Conservation (phyloP, 2,113 vertebrate species). For the Oreochromis tanganicae region DNA sequence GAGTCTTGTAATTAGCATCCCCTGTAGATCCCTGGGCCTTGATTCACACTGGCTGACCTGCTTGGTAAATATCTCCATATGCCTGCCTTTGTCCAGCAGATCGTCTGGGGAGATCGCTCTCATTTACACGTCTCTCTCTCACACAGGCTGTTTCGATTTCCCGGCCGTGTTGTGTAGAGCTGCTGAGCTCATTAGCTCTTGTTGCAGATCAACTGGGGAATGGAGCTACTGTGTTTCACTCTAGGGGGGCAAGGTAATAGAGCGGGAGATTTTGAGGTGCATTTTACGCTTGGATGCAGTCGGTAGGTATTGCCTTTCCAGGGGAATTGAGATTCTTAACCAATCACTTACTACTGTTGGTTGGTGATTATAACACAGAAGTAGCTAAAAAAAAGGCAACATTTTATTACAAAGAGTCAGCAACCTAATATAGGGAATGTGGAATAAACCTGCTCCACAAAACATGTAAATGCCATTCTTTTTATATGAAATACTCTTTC, state of each 20-base stretch:
- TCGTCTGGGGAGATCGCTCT: slow-evolving; percentile 33
- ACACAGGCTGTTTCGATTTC: slow-evolving; percentile 45
- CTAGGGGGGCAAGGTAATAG: slow-evolving; percentile 20
- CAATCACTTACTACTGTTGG: neutral
- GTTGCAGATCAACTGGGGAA: slow-evolving; percentile 54
- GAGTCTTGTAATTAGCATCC: slow-evolving; percentile 28
- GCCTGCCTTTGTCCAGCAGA: slow-evolving; percentile 19
- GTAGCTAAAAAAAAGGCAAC: neutral
- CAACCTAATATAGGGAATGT: neutral
- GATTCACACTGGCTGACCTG: slow-evolving; percentile 28
- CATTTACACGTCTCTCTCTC: slow-evolving; percentile 43
- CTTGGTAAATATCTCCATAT: slow-evolving; percentile 40
- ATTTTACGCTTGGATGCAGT: neutral
- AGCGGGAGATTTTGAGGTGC: slow-evolving; percentile 9
- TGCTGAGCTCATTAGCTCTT: slow-evolving; percentile 61
- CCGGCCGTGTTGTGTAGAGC: slow-evolving; percentile 21
- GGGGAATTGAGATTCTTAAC: neutral
- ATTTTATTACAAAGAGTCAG: neutral
- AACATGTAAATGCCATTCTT: neutral
- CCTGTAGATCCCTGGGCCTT: neutral
- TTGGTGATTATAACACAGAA: neutral
- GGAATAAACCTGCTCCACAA: neutral
- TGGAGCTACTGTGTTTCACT: slow-evolving; percentile 25
- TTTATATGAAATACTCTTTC: neutral
- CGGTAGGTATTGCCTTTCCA: neutral